Percentiles rank a stretch among this genome's conserved stretches.
Evolutionary conservation across 2,888 invertebrate species (phyloP).

Genomic region (Coelopa pilipes): DNA sequence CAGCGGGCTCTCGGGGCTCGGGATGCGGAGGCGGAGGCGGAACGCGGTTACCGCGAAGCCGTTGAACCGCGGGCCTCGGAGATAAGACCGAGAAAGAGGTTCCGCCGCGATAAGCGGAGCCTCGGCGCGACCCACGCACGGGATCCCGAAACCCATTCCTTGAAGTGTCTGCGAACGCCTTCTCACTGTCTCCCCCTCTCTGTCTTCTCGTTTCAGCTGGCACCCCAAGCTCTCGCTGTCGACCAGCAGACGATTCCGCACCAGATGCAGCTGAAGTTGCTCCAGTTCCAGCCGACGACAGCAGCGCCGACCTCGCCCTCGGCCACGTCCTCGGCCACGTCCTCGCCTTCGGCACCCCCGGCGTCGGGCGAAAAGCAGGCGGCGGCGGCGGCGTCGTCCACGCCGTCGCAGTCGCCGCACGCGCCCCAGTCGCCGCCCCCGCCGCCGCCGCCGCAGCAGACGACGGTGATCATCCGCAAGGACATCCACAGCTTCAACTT

Average conservation of each 20-base stretch:
- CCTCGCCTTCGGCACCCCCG: slow-evolving; percentile 33
- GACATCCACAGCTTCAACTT: slow-evolving; percentile 66
- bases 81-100: not conserved
- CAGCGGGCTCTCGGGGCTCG: too few species aligned
- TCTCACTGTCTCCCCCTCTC: too few species aligned
- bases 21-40: too few species aligned
- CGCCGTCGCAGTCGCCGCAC: slow-evolving; percentile 38
- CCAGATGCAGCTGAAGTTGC: slow-evolving; percentile 18
- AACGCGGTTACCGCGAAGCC: too few species aligned
- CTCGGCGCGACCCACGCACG: not conserved
- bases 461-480: slow-evolving; percentile 66
- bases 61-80: too few species aligned
- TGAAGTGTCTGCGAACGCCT: too few species aligned
- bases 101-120: too few species aligned
- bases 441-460: slow-evolving; percentile 47
- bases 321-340: slow-evolving; percentile 32
- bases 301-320: slow-evolving; percentile 27
- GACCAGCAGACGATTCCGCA: slow-evolving; percentile 5
- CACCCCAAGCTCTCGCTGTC: slow-evolving; percentile 23
- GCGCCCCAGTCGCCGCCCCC: slow-evolving; percentile 40
- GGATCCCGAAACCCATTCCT: not conserved
- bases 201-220: slow-evolving; percentile 8
- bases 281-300: slow-evolving; percentile 20
- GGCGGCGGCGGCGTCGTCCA: slow-evolving; percentile 11
- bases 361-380: slow-evolving; percentile 23